These are phyloP conservation scores for Brenthis daphne DNA, from an alignment of 2,888 invertebrate species.

Conservation along the genomic window DNA sequence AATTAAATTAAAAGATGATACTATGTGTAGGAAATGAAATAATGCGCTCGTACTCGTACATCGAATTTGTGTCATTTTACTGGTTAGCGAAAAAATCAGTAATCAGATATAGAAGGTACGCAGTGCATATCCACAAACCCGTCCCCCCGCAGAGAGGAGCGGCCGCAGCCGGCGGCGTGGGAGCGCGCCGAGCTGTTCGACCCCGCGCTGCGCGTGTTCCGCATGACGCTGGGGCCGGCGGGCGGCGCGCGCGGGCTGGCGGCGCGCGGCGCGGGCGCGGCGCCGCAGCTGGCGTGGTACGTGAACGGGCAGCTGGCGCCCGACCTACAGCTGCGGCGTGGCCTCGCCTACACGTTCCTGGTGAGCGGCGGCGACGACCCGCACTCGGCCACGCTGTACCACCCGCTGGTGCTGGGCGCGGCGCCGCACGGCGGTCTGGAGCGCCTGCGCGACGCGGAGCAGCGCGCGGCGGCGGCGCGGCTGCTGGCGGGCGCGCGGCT, in stretches of 20 bases:
- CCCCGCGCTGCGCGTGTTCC: conserved; percentile 89
- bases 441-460: conserved; percentile 86
- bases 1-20: too few species aligned
- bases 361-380: conserved; percentile 94
- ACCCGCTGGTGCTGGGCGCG: conserved; percentile 94
- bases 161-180: conserved; percentile 71
- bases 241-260: conserved; percentile 85
- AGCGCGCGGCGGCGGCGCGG: conserved; percentile 79
- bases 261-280: conserved; percentile 85
- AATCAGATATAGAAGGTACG: too few species aligned
- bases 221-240: conserved; percentile 91
- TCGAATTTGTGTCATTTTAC: too few species aligned
- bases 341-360: conserved; percentile 90
- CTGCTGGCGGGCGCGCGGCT: conserved; percentile 88
- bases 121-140: too few species aligned
- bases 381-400: conserved; percentile 91
- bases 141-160: conserved; percentile 26
- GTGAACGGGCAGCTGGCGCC: conserved; percentile 95
- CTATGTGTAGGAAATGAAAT: too few species aligned
- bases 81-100: too few species aligned
- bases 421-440: conserved; percentile 93
- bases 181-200: conserved; percentile 85
- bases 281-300: conserved; percentile 92
- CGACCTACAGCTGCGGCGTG: conserved; percentile 92
- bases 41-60: too few species aligned